Evolutionary conservation across 2,888 invertebrate genomes (phyloP).

Genomic region (Trichopria drosophilae): DNA sequence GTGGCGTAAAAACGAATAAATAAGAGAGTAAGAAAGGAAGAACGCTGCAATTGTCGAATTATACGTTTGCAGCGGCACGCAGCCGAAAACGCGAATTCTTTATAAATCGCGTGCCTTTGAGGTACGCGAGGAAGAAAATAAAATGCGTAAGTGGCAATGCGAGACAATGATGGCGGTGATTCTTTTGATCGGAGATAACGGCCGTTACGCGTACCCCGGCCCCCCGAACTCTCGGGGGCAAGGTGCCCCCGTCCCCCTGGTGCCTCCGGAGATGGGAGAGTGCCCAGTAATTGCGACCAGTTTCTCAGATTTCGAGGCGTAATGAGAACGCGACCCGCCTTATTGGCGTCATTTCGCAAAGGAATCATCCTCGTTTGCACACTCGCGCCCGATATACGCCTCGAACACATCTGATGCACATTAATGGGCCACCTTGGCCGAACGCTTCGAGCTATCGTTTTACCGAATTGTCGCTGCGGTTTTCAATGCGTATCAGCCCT

Average conservation of each 20-base stretch:
- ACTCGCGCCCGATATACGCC: no score
- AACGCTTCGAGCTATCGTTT: no score
- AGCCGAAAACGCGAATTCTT: no score
- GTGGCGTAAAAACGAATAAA: no score
- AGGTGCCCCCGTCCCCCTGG: conserved; percentile 13
- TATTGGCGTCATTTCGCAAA: conserved; percentile 32
- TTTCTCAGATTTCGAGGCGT: conserved; percentile 35
- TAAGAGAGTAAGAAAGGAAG: no score
- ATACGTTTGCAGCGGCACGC: no score
- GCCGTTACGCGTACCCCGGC: conserved; percentile 2
- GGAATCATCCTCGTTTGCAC: conserved; percentile 28
- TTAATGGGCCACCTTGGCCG: conserved; percentile 29
- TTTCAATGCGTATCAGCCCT: no score
- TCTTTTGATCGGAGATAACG: conserved; percentile 35
- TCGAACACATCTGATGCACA: conserved; percentile 10
- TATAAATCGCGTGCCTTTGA: no score
- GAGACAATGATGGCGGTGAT: conserved; percentile 33
- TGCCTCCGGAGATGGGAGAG: not conserved
- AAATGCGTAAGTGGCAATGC: conserved; percentile 15
- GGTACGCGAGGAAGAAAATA: conserved; percentile 4
- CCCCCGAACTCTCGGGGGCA: conserved; percentile 1
- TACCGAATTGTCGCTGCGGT: no score
- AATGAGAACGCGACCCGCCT: conserved; percentile 32
- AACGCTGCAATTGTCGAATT: no score
- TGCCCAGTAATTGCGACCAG: conserved; percentile 32